A percentile compares a stretch with the other conserved stretches of the same genome.
Evolutionary conservation across 2,113 vertebrate genomes (phyloP).

Genomic region (Neodon shergylaensis): DNA sequence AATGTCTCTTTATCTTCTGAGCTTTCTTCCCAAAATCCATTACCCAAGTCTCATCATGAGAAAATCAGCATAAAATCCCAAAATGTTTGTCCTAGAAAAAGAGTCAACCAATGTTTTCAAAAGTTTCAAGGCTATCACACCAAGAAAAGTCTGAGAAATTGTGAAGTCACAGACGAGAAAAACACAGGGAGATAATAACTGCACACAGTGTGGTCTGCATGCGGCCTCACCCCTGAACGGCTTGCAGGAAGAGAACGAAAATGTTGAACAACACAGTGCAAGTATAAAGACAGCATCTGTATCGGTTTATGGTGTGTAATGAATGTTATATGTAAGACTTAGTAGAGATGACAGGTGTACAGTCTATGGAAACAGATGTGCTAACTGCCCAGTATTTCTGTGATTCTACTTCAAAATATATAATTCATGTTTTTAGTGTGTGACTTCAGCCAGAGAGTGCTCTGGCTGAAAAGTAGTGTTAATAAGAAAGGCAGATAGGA

Average conservation of each 20-base stretch:
- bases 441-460: neutral
- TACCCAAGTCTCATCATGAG: neutral
- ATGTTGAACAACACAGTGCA: neutral
- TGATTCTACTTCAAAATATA: conserved; percentile 29
- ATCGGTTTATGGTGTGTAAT: neutral
- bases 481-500: conserved; percentile 1
- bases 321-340: neutral
- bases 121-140: conserved; percentile 24
- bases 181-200: neutral
- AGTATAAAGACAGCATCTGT: neutral
- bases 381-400: neutral
- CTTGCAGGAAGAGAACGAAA: neutral
- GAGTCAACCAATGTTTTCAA: neutral
- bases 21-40: neutral
- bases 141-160: conserved; percentile 8
- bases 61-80: neutral
- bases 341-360: neutral
- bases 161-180: neutral
- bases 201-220: neutral
- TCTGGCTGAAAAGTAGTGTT: neutral
- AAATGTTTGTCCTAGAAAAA: neutral
- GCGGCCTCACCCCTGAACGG: neutral
- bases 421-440: neutral
- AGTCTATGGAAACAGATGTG: neutral
- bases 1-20: neutral